Conservation (phyloP, 2,888 invertebrate species). For the Altica lythri region DNA sequence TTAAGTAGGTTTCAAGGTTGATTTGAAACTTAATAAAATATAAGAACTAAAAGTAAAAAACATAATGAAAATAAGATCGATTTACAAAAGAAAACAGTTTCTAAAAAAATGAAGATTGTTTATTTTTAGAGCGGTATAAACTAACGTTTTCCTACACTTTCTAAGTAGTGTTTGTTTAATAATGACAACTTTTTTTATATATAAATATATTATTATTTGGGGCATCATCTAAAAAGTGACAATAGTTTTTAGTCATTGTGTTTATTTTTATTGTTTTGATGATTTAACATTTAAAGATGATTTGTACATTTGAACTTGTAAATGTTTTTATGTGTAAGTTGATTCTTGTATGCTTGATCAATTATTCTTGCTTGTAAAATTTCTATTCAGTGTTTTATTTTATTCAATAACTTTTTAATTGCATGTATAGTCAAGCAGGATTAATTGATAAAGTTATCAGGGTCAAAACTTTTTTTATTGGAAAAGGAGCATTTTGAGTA, state of each 20-base stretch:
- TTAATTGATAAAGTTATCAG: conserved; percentile 1
- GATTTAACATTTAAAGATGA: conserved; percentile 34
- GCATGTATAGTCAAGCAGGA: conserved; percentile 1
- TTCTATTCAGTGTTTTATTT: neutral
- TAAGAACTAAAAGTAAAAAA: too few species aligned
- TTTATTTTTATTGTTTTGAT: conserved; percentile 13
- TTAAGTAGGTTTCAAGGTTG: too few species aligned
- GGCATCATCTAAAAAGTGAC: conserved; percentile 7
- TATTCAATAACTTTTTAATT: conserved; percentile 1
- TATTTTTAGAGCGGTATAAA: too few species aligned
- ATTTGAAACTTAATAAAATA: too few species aligned
- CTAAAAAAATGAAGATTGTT: too few species aligned
- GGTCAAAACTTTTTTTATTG: conserved; percentile 15
- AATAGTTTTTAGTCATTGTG: too few species aligned
- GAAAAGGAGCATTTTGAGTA: conserved; percentile 36
- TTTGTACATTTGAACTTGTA: conserved; percentile 31
- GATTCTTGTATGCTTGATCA: conserved; percentile 11
- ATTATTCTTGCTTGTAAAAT: neutral
- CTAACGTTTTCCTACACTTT: too few species aligned
- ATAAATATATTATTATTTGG: conserved; percentile 1
- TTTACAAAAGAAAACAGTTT: too few species aligned
- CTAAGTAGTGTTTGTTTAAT: too few species aligned
- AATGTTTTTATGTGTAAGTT: conserved; percentile 27
- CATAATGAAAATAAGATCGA: too few species aligned
- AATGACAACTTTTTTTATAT: too few species aligned